phyloP scores from a whole-genome alignment of 2,888 invertebrate species.

The Phytoseiulus persimilis region DNA sequence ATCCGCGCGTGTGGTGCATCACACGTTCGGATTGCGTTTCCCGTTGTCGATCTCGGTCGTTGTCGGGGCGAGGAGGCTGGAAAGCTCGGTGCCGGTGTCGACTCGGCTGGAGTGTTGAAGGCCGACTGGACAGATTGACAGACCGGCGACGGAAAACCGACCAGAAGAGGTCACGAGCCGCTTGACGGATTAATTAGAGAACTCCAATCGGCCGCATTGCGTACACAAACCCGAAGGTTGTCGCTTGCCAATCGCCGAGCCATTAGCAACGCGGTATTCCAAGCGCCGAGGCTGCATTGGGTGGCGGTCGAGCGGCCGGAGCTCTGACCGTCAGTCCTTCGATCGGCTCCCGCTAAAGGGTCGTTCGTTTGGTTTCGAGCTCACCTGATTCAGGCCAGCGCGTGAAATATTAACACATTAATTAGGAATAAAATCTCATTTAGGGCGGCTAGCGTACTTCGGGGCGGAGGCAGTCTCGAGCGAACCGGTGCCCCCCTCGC shows the following conservation, averaged over 20 bases:
- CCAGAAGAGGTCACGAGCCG: background rate
- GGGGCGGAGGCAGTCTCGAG: background rate
- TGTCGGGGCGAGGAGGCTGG: too few relatives aligned
- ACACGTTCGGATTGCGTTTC: too few relatives aligned
- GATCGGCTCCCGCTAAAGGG: background rate
- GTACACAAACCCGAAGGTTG: background rate
- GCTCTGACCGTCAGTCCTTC: background rate
- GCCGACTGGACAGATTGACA: too few relatives aligned
- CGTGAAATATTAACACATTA: constrained; percentile 36
- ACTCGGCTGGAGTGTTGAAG: too few relatives aligned
- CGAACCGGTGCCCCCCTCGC: background rate
- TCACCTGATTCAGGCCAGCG: constrained; percentile 22
- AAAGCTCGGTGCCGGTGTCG: too few relatives aligned
- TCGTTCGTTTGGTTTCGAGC: background rate
- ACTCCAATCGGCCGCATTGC: background rate
- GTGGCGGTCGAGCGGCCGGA: too few relatives aligned
- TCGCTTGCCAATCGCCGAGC: background rate
- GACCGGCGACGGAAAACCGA: background rate
- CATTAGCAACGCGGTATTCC: constrained; percentile 7
- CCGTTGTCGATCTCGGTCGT: too few relatives aligned
- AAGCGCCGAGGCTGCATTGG: background rate
- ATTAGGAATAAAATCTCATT: constrained; percentile 38
- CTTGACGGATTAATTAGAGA: background rate
- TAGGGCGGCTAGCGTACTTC: background rate
- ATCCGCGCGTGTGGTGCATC: too few relatives aligned